phyloP scores from a whole-genome alignment of 1,140 invertebrate species.

The Dysdera silvatica region DNA sequence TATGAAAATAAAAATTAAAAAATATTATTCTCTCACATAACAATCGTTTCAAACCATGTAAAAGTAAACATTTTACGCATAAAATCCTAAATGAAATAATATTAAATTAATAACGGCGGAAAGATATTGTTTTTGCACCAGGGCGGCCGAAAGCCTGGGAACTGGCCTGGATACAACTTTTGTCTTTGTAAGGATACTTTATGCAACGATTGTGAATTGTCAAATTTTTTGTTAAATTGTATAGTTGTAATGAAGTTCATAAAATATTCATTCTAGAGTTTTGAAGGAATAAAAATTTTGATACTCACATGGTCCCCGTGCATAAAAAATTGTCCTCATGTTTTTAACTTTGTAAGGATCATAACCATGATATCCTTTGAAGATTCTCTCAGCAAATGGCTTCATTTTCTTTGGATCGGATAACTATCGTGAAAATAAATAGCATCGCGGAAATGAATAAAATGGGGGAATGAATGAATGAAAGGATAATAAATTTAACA shows the following conservation, averaged over 20 bases:
- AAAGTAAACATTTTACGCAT: too few species aligned
- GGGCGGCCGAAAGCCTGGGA: too few species aligned
- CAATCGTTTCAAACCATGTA: too few species aligned
- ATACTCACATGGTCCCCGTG: conserved; percentile 40
- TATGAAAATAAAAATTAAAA: too few species aligned
- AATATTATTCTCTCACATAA: too few species aligned
- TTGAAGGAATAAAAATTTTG: background rate
- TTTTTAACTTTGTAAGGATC: conserved; percentile 36
- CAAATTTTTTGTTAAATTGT: background rate
- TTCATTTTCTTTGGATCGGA: conserved; percentile 25
- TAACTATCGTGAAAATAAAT: conserved; percentile 8
- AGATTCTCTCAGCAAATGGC: conserved; percentile 25
- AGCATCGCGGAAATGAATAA: background rate
- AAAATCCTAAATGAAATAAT: too few species aligned
- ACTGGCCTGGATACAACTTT: too few species aligned
- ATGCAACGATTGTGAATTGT: too few species aligned
- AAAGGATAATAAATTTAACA: background rate
- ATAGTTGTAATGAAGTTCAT: background rate
- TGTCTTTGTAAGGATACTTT: too few species aligned
- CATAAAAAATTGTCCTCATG: conserved; percentile 45
- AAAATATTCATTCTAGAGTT: background rate
- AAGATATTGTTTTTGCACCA: too few species aligned
- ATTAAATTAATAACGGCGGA: too few species aligned
- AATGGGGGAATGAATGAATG: background rate
- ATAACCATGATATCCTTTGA: conserved; percentile 42